Conservation (phyloP, 2,113 vertebrate genomes). For the Anarrhichthys ocellatus region DNA sequence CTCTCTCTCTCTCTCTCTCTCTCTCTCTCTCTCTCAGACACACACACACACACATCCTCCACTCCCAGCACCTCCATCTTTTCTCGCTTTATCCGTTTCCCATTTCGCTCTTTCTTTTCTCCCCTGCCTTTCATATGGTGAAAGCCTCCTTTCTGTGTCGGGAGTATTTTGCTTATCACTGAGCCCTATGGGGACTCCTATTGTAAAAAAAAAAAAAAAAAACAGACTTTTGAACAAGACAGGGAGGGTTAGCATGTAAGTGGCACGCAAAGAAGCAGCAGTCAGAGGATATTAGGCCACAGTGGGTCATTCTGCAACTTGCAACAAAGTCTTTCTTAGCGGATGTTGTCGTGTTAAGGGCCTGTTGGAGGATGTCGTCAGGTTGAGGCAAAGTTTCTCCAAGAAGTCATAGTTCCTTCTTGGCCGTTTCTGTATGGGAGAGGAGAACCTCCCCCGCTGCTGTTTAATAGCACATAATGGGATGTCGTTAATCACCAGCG, state of each 20-base stretch:
- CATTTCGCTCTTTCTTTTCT: slow-evolving; percentile 35
- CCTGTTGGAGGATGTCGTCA: slow-evolving; percentile 14
- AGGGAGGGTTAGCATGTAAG: slow-evolving; percentile 66
- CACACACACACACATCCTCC: slow-evolving; percentile 33
- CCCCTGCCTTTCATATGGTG: slow-evolving; percentile 74
- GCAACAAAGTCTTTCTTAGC: slow-evolving; percentile 39
- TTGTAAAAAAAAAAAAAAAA: slow-evolving; percentile 77
- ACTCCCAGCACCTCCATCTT: slow-evolving; percentile 56
- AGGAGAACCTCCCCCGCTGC: slow-evolving; percentile 43
- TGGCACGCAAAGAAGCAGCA: slow-evolving; percentile 55
- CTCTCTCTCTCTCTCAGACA: slow-evolving; percentile 18
- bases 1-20: slow-evolving; percentile 35
- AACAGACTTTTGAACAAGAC: slow-evolving; percentile 69
- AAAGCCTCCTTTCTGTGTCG: slow-evolving; percentile 67
- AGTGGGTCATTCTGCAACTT: slow-evolving; percentile 48
- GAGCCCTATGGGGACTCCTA: slow-evolving; percentile 62
- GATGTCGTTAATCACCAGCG: slow-evolving; percentile 74
- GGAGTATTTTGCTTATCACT: slow-evolving; percentile 71
- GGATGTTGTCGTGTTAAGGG: neutral
- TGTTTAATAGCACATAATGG: slow-evolving; percentile 74
- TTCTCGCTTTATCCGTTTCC: slow-evolving; percentile 55
- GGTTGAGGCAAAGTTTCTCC: slow-evolving; percentile 19
- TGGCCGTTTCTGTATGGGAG: slow-evolving; percentile 43
- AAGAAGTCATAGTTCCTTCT: slow-evolving; percentile 13
- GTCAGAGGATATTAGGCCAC: slow-evolving; percentile 60